Evolutionary conservation across 2,888 invertebrate species (phyloP).

Genomic region (Trachelus troglodyta): DNA sequence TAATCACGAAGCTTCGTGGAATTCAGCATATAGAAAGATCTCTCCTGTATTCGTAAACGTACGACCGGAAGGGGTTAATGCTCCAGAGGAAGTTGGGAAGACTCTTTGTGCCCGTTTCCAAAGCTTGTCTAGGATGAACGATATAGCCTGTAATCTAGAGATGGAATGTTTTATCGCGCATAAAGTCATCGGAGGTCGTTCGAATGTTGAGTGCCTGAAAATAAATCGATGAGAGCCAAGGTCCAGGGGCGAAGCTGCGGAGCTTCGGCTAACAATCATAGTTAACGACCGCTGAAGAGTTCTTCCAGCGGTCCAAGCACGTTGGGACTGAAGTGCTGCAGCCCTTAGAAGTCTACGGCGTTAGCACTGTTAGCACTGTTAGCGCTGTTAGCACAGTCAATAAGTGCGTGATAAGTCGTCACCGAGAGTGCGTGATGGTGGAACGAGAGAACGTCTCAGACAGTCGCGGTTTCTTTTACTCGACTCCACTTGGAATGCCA

Average conservation of each 20-base stretch:
- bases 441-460: neutral
- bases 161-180: constrained; percentile 32
- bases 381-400: constrained; percentile 5
- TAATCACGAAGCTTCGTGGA: neutral
- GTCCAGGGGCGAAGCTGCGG: constrained; percentile 20
- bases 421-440: neutral
- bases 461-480: constrained; percentile 1
- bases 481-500: constrained; percentile 1
- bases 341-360: constrained; percentile 26
- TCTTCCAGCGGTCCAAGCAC: constrained; percentile 27
- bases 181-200: constrained; percentile 25
- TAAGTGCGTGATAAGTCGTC: constrained; percentile 15
- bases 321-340: constrained; percentile 17
- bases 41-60: neutral
- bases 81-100: neutral
- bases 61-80: neutral
- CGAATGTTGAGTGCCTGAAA: constrained; percentile 8
- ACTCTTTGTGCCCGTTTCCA: neutral
- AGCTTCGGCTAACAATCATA: constrained; percentile 32
- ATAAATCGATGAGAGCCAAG: constrained; percentile 18
- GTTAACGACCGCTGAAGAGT: constrained; percentile 36
- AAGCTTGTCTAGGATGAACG: neutral
- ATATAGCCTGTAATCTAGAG: neutral
- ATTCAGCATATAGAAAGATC: neutral
- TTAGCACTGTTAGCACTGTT: neutral